Conservation (phyloP, 2,888 invertebrate genomes). For the Gisinianus flammeolus region DNA sequence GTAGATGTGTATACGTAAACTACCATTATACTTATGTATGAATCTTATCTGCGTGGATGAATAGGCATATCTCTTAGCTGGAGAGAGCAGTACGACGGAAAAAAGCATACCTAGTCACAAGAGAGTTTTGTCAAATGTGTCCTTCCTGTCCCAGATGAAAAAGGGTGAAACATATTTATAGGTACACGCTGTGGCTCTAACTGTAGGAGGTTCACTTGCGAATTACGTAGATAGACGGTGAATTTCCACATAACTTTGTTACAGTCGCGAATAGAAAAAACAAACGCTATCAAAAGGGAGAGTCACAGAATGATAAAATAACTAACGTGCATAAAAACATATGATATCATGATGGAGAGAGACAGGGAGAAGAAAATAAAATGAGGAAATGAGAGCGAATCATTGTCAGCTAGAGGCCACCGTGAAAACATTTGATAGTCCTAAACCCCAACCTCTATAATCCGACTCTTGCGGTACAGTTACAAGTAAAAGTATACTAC, state of each 20-base stretch:
- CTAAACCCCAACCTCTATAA: too few relatives aligned
- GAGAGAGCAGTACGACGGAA: not conserved
- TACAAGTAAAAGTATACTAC: too few relatives aligned
- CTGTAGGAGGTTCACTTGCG: slow-evolving; percentile 21
- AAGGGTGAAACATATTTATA: slow-evolving; percentile 48
- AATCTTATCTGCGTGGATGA: not conserved
- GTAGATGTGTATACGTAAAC: not conserved
- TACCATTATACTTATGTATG: too few relatives aligned
- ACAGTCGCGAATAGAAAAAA: slow-evolving; percentile 21
- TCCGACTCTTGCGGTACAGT: too few relatives aligned
- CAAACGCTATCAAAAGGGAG: slow-evolving; percentile 8
- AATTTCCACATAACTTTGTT: slow-evolving; percentile 35
- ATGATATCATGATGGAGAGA: not conserved
- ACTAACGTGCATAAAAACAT: too few relatives aligned
- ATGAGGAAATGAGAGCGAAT: slow-evolving; percentile 17
- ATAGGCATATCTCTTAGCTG: not conserved
- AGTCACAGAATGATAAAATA: too few relatives aligned
- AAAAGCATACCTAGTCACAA: not conserved
- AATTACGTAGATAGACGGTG: slow-evolving; percentile 41
- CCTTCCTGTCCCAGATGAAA: slow-evolving; percentile 47
- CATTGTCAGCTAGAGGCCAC: not conserved
- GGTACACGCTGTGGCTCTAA: slow-evolving; percentile 30
- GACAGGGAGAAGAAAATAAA: slow-evolving; percentile 13
- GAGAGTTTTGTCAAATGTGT: slow-evolving; percentile 39
- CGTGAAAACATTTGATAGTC: too few relatives aligned